Percentiles rank a stretch among this genome's conserved stretches.
Conservation (phyloP, 2,113 vertebrate species). For the Dolichotis patagonum region DNA sequence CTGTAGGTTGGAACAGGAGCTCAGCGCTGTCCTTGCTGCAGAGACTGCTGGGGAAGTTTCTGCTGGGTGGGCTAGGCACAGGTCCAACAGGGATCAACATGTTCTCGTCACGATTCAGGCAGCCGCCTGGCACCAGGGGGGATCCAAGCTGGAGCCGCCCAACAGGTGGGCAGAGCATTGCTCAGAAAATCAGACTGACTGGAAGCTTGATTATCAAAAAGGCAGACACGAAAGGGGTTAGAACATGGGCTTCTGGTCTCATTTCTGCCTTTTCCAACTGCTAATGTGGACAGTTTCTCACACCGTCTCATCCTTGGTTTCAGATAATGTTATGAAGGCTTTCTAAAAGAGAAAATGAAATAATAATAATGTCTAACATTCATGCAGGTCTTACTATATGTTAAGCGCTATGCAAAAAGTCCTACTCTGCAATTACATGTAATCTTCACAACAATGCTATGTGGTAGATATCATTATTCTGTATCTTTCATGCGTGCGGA, state of each 20-base stretch:
- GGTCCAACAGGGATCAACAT: conserved; percentile 79
- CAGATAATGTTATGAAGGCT: neutral
- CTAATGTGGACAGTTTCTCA: conserved; percentile 11
- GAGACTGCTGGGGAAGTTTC: conserved; percentile 75
- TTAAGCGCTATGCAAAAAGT: neutral
- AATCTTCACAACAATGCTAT: neutral
- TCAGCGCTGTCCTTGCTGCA: conserved; percentile 73
- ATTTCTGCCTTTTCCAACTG: neutral
- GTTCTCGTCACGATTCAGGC: conserved; percentile 78
- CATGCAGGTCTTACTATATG: neutral
- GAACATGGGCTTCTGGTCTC: conserved; percentile 32
- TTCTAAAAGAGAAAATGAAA: conserved; percentile 41
- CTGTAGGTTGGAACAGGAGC: conserved; percentile 75
- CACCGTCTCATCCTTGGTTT: conserved; percentile 23
- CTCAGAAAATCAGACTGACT: conserved; percentile 76
- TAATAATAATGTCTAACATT: neutral
- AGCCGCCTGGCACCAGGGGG: conserved; percentile 72
- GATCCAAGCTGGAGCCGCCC: conserved; percentile 69
- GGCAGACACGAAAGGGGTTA: neutral
- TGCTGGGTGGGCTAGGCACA: conserved; percentile 81
- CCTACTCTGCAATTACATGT: neutral
- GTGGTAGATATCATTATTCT: neutral
- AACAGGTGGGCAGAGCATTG: conserved; percentile 79
- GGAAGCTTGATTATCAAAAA: conserved; percentile 58
- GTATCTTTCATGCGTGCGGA: conserved; percentile 8